These are phyloP conservation scores for Tachysurus vachellii DNA, from an alignment of 2,113 vertebrate genomes.

Conservation along the genomic window DNA sequence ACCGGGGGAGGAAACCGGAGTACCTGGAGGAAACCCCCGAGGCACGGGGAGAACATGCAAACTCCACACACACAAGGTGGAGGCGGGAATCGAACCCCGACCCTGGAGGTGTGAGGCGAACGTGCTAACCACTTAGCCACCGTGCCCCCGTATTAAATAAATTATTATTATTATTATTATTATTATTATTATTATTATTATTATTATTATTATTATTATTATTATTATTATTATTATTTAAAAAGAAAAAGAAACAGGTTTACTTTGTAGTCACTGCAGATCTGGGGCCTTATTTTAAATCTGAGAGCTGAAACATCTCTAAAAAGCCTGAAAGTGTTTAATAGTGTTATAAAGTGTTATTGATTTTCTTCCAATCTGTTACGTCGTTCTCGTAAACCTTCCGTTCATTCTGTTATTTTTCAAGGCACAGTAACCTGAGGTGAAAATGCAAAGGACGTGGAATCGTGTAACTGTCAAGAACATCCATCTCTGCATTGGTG, in stretches of 20 bases:
- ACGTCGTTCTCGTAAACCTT: not conserved
- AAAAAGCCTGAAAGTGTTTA: not conserved
- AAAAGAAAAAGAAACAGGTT: not conserved
- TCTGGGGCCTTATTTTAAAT: not conserved
- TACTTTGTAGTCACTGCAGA: not conserved
- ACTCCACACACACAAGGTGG: no score
- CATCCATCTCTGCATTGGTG: no score
- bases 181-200: no score
- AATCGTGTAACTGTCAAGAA: not conserved
- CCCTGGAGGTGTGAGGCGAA: no score
- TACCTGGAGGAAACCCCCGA: no score
- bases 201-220: no score
- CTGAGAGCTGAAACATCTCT: not conserved
- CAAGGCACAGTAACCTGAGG: not conserved
- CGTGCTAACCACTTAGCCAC: no score
- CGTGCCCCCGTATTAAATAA: no score
- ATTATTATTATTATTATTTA: not conserved
- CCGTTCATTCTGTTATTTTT: not conserved
- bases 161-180: no score
- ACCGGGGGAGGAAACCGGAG: no score
- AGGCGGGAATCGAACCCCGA: no score
- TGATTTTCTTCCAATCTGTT: slow-evolving; percentile 8
- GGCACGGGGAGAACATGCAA: no score
- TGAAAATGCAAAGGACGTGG: not conserved
- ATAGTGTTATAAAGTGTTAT: slow-evolving; percentile 5